Evolutionary conservation across 2,888 invertebrate genomes (phyloP).

Genomic region (Drosophila koepferae): DNA sequence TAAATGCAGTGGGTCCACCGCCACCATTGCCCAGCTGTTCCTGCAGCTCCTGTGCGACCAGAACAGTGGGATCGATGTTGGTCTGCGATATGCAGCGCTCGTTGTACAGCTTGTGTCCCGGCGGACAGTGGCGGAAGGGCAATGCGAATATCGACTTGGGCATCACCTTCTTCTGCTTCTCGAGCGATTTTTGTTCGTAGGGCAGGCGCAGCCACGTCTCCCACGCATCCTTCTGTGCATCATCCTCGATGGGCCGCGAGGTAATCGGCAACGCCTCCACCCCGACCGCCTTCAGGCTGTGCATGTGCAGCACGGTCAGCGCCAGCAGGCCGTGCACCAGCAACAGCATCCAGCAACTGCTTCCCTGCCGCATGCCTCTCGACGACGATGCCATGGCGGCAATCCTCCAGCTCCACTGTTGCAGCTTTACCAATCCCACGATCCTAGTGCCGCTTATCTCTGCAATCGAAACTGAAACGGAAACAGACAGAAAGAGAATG

Average conservation of each 20-base stretch:
- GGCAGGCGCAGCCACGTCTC: conserved; percentile 84
- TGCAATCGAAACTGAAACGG: conserved; percentile 32
- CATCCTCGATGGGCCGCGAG: conserved; percentile 84
- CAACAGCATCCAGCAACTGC: conserved; percentile 20
- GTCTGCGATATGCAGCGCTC: conserved; percentile 83
- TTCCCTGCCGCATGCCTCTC: conserved; percentile 26
- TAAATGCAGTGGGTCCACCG: conserved; percentile 17
- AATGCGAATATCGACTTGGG: conserved; percentile 85
- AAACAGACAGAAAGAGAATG: background rate
- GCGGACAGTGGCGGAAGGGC: conserved; percentile 82
- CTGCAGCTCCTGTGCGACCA: conserved; percentile 75
- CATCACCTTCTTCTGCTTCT: conserved; percentile 84
- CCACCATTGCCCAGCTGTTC: conserved; percentile 35
- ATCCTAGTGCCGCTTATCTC: conserved; percentile 35
- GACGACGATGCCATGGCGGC: conserved; percentile 41
- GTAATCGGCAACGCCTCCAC: conserved; percentile 83
- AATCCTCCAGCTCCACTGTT: conserved; percentile 14
- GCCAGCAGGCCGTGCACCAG: conserved; percentile 38
- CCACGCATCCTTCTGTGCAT: conserved; percentile 84
- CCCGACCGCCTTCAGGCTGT: conserved; percentile 11
- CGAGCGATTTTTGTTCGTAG: conserved; percentile 75
- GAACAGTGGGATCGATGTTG: conserved; percentile 74
- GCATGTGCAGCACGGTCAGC: conserved; percentile 25
- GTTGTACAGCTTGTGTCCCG: conserved; percentile 81
- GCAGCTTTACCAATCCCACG: conserved; percentile 26